Base-by-base conservation (phyloP, 2,797 vertebrate genomes). In the Sebastes trivittatus region DNA sequence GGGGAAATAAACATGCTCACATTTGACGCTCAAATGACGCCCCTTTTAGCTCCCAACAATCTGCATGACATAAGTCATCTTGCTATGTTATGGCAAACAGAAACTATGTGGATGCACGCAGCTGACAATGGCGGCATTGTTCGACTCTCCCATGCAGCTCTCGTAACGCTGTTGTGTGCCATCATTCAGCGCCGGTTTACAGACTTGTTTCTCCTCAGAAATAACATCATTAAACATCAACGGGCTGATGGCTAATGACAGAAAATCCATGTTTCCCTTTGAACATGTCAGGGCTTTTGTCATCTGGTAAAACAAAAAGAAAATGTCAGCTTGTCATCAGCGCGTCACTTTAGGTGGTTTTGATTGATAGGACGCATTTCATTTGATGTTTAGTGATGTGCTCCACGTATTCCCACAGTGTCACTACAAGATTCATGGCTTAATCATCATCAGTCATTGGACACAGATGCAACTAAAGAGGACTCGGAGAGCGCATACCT, bases 71-170 rank as follows among this genome's bases (percentile, higher is more conserved):
- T 54, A 42, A 66, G 80, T 52, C 68, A 60, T 86, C 75, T 62
- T n/a, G 72, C 75, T 60, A 38, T 87, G 72, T 88, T 85, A 84
- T 87, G 81, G 58, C 72, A 85, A 83, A 84, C 81, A 76, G 83
- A 86, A 91, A 82, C 72, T 88, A 81, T 87, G 90, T 88, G 84
- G 58, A 83, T 80, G 71, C 81, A 72, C 82, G 52, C 58, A 67
- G 75, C 76, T 81, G 75, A 94, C 90, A 93, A 87, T 81, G 80
- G 74, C 54, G 5, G 34, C 81, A 80, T 93, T 93, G 88, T 93
- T 83, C 3, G 3, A 20, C 30, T 81, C 71, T 81, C 79, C 62
- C 70, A 54, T 75, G 69, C 82, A 69, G 69, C 71, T 73, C 14
- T 10, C 34, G 22, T 77, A 84, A 72, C 58, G 60, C 68, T 71